Conservation (phyloP, 1,140 invertebrate genomes). For the Drosophila miranda region DNA sequence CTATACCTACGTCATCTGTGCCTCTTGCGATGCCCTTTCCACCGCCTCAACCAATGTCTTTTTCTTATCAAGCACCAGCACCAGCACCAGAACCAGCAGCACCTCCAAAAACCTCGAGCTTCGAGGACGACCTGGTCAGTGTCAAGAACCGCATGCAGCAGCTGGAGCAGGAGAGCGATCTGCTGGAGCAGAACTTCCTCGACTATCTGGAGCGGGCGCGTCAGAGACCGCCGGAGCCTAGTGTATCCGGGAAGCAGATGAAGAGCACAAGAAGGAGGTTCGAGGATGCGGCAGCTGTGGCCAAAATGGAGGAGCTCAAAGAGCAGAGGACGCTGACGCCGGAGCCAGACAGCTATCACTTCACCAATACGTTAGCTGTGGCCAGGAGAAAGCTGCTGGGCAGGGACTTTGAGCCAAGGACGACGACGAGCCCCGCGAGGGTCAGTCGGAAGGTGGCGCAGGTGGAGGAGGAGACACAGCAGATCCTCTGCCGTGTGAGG, state of each 20-base stretch:
- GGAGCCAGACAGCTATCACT: conserved; percentile 49
- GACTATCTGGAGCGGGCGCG: conserved; percentile 61
- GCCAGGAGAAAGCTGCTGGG: conserved; percentile 50
- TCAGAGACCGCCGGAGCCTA: background rate
- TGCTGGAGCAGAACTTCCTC: conserved; percentile 69
- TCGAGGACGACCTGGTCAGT: background rate
- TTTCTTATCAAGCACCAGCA: too few relatives aligned
- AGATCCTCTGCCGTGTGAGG: background rate
- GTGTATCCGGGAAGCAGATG: background rate
- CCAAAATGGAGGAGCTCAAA: background rate
- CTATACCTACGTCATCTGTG: too few relatives aligned
- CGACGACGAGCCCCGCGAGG: background rate
- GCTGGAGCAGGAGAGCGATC: conserved; percentile 73
- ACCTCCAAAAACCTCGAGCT: too few relatives aligned
- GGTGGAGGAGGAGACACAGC: background rate
- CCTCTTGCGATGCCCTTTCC: too few relatives aligned
- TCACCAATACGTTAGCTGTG: conserved; percentile 58
- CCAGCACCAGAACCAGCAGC: too few relatives aligned
- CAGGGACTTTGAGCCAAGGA: background rate
- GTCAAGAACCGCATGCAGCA: conserved; percentile 68
- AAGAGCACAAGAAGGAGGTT: background rate
- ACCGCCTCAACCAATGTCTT: too few relatives aligned
- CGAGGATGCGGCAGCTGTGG: conserved; percentile 15
- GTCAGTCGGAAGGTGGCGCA: too few relatives aligned
- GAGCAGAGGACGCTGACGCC: background rate